A percentile compares a stretch with the other conserved stretches of the same genome.
Conservation (phyloP, 2,113 vertebrate genomes). For the Paedocypris sp. region DNA sequence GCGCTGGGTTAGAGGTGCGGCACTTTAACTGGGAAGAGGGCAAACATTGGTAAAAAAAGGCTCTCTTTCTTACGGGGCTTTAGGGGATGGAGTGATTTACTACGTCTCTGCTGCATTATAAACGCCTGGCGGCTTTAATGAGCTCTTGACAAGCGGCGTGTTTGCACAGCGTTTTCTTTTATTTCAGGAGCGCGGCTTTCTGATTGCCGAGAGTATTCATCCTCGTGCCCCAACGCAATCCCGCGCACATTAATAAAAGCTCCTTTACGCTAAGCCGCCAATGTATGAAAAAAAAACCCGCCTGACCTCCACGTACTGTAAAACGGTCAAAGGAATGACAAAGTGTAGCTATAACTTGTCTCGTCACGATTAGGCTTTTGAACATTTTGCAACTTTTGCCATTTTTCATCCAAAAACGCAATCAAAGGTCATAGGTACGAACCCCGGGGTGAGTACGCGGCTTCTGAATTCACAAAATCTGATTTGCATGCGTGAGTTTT, state of each 20-base stretch:
- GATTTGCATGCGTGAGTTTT: too few species aligned
- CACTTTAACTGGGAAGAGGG: conserved; percentile 16
- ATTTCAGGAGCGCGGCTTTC: conserved; percentile 44
- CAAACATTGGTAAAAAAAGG: conserved; percentile 29
- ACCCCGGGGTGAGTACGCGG: too few species aligned
- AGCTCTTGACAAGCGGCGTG: conserved; percentile 55
- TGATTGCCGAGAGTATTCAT: conserved; percentile 54
- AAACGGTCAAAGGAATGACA: background rate
- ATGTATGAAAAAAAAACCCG: background rate
- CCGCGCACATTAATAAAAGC: background rate
- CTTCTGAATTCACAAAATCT: too few species aligned
- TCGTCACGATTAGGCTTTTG: too few species aligned
- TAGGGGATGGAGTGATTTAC: conserved; percentile 54
- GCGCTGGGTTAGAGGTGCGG: conserved; percentile 25
- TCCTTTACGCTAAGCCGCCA: background rate
- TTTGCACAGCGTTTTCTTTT: conserved; percentile 52
- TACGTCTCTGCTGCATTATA: conserved; percentile 52
- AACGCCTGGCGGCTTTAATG: conserved; percentile 51
- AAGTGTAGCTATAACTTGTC: too few species aligned
- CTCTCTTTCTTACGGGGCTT: conserved; percentile 40
- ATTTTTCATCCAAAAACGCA: too few species aligned
- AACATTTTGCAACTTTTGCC: too few species aligned
- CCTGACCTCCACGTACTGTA: conserved; percentile 1
- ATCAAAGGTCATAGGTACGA: too few species aligned
- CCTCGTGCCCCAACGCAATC: conserved; percentile 27